Conservation (phyloP, 1,140 invertebrate genomes). For the Lysiphlebus fabarum region DNA sequence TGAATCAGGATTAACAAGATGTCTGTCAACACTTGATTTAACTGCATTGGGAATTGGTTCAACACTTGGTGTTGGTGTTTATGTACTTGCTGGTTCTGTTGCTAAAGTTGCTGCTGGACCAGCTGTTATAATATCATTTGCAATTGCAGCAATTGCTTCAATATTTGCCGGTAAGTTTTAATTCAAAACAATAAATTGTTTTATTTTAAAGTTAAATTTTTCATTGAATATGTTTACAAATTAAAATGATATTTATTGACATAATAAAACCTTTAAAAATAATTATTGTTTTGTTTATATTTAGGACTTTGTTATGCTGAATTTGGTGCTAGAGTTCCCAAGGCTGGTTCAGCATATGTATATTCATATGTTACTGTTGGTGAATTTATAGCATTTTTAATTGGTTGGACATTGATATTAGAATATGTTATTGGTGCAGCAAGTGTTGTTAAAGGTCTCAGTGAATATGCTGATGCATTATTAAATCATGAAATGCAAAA, state of each 20-base stretch:
- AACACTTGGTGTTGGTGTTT: conserved; percentile 84
- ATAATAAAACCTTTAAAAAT: too few relatives aligned
- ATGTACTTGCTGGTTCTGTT: conserved; percentile 84
- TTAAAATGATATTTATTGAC: too few relatives aligned
- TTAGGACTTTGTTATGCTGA: conserved; percentile 81
- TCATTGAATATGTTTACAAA: neutral
- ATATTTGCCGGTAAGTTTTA: conserved; percentile 70
- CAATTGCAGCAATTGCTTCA: conserved; percentile 81
- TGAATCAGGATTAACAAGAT: conserved; percentile 62
- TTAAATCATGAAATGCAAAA: conserved; percentile 62
- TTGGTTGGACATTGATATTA: conserved; percentile 86
- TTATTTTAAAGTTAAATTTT: neutral
- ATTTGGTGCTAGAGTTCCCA: conserved; percentile 84
- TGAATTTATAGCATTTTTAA: conserved; percentile 75
- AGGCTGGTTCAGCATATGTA: conserved; percentile 83
- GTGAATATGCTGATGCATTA: conserved; percentile 69
- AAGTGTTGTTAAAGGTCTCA: conserved; percentile 72
- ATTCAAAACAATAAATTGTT: neutral
- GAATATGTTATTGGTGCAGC: conserved; percentile 88
- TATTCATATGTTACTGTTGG: conserved; percentile 89
- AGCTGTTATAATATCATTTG: conserved; percentile 77
- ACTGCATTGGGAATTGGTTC: conserved; percentile 79
- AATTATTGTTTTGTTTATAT: neutral
- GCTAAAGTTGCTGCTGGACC: conserved; percentile 76
- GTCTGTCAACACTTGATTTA: conserved; percentile 71